Conservation (phyloP, 2,797 vertebrate species). For the Spondyliosoma cantharus region DNA sequence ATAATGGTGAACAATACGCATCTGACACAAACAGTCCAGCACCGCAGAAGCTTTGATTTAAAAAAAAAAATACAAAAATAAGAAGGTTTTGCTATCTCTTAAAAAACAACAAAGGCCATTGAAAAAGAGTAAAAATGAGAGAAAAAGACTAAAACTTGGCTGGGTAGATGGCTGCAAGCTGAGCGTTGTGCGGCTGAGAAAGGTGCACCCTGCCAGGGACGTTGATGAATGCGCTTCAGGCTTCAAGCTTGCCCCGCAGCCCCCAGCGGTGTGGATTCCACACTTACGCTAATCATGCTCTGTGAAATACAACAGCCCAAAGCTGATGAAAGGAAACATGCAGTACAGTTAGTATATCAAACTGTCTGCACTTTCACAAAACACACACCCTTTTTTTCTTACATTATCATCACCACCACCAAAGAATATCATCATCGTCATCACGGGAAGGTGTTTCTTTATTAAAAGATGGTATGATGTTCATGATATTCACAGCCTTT, state of each 20-base stretch:
- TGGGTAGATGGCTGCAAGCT: slow-evolving; percentile 73
- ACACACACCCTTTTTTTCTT: slow-evolving; percentile 39
- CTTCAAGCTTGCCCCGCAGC: slow-evolving; percentile 85
- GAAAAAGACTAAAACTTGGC: slow-evolving; percentile 68
- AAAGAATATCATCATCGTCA: not conserved
- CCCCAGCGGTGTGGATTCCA: slow-evolving; percentile 81
- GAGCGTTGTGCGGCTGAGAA: slow-evolving; percentile 76
- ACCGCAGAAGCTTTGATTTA: slow-evolving; percentile 32
- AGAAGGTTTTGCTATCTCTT: slow-evolving; percentile 64
- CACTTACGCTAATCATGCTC: slow-evolving; percentile 83
- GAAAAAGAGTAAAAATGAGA: slow-evolving; percentile 56
- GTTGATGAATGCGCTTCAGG: slow-evolving; percentile 87
- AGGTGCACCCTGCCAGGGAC: slow-evolving; percentile 87
- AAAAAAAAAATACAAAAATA: not conserved
- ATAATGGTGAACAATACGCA: slow-evolving; percentile 24
- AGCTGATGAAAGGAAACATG: slow-evolving; percentile 84
- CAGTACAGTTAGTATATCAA: slow-evolving; percentile 63
- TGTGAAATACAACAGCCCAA: slow-evolving; percentile 82
- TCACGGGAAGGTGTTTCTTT: slow-evolving; percentile 4
- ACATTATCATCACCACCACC: slow-evolving; percentile 47
- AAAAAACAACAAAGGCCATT: slow-evolving; percentile 67
- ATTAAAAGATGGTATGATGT: slow-evolving; percentile 4
- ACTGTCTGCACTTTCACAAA: slow-evolving; percentile 68
- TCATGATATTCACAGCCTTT: slow-evolving; percentile 27
- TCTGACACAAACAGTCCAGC: slow-evolving; percentile 19